Evolutionary conservation across 1,140 invertebrate species (phyloP).

Genomic region (Drosophila melanica): DNA sequence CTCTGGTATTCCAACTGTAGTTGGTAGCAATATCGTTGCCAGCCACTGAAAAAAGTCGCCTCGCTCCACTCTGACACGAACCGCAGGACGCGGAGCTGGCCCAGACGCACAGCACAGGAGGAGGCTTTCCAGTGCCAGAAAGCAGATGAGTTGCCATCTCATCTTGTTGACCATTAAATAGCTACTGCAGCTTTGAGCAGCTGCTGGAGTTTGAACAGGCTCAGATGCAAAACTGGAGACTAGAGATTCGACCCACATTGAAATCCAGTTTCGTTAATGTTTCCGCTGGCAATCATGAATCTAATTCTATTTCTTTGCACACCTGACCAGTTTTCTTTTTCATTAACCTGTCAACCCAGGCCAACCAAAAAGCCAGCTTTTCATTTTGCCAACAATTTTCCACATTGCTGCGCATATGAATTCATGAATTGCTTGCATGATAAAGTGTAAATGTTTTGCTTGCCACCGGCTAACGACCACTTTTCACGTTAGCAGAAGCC

Average conservation of each 20-base stretch:
- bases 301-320: conserved; percentile 4
- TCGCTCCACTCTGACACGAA: not conserved
- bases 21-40: conserved; percentile 36
- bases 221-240: not conserved
- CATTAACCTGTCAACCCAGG: conserved; percentile 3
- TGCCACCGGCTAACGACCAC: conserved; percentile 34
- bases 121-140: not conserved
- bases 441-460: conserved; percentile 61
- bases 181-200: conserved; percentile 21
- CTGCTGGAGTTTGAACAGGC: conserved; percentile 29
- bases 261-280: conserved; percentile 30
- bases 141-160: conserved; percentile 41
- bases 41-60: conserved; percentile 53
- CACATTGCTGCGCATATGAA: conserved; percentile 67
- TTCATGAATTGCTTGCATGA: conserved; percentile 74
- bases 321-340: conserved; percentile 35
- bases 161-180: conserved; percentile 44
- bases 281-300: not conserved
- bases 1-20: not conserved
- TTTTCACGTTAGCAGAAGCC: conserved; percentile 2
- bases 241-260: conserved; percentile 3
- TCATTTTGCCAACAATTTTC: conserved; percentile 66
- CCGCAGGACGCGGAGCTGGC: not conserved
- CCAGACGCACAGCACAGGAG: not conserved
- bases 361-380: conserved; percentile 51